Conservation (phyloP, 2,888 invertebrate genomes). For the Tanytarsus gracilentus region DNA sequence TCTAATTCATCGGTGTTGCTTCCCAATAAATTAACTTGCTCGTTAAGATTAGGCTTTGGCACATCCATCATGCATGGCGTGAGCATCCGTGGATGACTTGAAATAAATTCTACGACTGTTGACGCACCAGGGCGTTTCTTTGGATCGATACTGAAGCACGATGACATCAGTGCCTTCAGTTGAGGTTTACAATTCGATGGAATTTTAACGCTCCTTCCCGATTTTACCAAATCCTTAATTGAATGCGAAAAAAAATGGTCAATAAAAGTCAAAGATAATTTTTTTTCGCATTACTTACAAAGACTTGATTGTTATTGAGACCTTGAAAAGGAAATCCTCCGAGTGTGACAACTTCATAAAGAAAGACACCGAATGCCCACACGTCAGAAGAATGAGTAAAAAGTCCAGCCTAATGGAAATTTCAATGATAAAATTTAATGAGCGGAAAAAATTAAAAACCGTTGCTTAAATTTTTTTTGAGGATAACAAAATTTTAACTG, state of each 20-base stretch:
- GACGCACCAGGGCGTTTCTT: conserved; percentile 64
- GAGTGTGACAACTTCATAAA: conserved; percentile 84
- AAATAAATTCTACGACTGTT: conserved; percentile 72
- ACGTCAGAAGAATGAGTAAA: conserved; percentile 82
- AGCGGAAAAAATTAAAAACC: neutral
- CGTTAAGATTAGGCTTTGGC: conserved; percentile 62
- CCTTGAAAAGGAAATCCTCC: conserved; percentile 88
- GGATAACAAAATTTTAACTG: too few relatives aligned
- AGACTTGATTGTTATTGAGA: conserved; percentile 72
- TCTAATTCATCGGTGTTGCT: conserved; percentile 33
- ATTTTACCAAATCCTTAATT: conserved; percentile 6
- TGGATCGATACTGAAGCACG: conserved; percentile 68
- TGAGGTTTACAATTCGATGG: conserved; percentile 10
- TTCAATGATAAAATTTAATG: neutral
- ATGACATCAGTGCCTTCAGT: conserved; percentile 62
- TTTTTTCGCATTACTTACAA: conserved; percentile 52
- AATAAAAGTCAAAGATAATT: conserved; percentile 38
- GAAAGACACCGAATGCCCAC: conserved; percentile 81
- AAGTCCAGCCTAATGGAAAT: conserved; percentile 47
- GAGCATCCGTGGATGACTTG: conserved; percentile 65
- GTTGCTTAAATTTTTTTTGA: too few relatives aligned
- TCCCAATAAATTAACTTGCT: conserved; percentile 50
- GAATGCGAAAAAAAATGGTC: neutral
- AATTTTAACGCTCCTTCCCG: neutral
- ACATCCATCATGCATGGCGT: conserved; percentile 64